Conservation (phyloP, 2,797 vertebrate species). For the Manis javanica region DNA sequence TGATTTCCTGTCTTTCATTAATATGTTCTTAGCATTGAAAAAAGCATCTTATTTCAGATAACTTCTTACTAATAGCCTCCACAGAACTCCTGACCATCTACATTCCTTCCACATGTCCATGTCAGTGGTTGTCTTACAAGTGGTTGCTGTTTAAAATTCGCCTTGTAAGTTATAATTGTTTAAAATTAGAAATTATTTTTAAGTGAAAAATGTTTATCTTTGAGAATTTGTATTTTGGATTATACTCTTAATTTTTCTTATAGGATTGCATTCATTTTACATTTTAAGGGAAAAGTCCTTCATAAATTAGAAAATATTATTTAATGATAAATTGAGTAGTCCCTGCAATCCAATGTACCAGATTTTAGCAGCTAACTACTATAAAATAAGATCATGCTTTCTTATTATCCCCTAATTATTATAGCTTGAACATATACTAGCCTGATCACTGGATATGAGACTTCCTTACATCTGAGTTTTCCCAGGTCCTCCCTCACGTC, state of each 20-base stretch:
- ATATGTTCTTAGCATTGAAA: slow-evolving; percentile 56
- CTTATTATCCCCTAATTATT: background rate
- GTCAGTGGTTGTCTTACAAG: background rate
- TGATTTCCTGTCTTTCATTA: slow-evolving; percentile 53
- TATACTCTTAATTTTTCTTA: slow-evolving; percentile 43
- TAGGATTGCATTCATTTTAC: background rate
- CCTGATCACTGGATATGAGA: background rate
- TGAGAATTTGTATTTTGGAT: slow-evolving; percentile 28
- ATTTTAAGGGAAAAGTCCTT: background rate
- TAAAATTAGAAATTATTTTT: background rate
- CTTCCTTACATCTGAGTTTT: background rate
- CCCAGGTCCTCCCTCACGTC: background rate
- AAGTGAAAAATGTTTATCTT: background rate
- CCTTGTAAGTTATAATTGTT: background rate
- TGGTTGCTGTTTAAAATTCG: slow-evolving; percentile 7
- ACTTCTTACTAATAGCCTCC: slow-evolving; percentile 2
- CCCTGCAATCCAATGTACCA: background rate
- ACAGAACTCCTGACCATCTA: background rate
- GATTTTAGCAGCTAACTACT: background rate
- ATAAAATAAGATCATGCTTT: slow-evolving; percentile 15
- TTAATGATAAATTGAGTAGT: background rate
- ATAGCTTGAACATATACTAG: background rate
- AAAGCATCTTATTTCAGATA: slow-evolving; percentile 40
- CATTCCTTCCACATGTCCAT: background rate
- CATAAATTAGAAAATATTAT: background rate